Evolutionary conservation across 2,113 vertebrate genomes (phyloP), one percentile per base, ranked within the genome.

Genomic region (Bostrychus sinensis): DNA sequence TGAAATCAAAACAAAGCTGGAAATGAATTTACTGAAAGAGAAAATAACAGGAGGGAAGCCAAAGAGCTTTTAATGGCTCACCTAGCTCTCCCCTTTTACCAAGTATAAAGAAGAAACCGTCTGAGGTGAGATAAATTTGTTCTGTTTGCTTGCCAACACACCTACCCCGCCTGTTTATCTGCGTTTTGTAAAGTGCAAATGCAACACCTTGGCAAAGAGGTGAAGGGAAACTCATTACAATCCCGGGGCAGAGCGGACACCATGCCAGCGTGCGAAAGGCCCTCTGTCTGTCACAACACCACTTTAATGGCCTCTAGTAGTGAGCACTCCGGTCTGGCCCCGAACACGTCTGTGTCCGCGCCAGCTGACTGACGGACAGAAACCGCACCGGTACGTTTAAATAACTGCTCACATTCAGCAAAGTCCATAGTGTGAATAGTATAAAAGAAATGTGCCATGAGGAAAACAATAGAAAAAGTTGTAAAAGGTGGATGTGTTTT

Each of bases 151-250:
- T 51, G 48, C 48, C 48, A 51, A 51, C 48, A 17, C 23, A 14
- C 25, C 25, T 14, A n/a, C 25, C 23, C 25, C 16, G 9, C 16
- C 48, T 51, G 48, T 51, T 51, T 30, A 51, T 51, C 48, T 28
- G 48, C 25, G 25, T 30, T 51, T 51, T 51, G 48, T 51, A 51
- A 51, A 51, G 48, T 51, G 48, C 28, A 45, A 57, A 56, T 20
- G 3, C 23, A 62, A 58, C 56, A 63, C 36, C 16, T 46, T 51
- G 16, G 20, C 41, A 25, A 60, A 25, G 32, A 42, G 16, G 58
- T 58, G 34, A 54, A 67, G 19, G 39, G 37, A 67, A 58, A 12
- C 20, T 0, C n/a, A 62, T 53, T 53, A 51, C n/a, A 11, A 37
- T 62, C 17, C 30, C n/a, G 20, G 26, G 70, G 32, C 20, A 36